These are phyloP conservation scores for Toxotes jaculatrix DNA, from an alignment of 2,113 vertebrate species.

Conservation along the genomic window DNA sequence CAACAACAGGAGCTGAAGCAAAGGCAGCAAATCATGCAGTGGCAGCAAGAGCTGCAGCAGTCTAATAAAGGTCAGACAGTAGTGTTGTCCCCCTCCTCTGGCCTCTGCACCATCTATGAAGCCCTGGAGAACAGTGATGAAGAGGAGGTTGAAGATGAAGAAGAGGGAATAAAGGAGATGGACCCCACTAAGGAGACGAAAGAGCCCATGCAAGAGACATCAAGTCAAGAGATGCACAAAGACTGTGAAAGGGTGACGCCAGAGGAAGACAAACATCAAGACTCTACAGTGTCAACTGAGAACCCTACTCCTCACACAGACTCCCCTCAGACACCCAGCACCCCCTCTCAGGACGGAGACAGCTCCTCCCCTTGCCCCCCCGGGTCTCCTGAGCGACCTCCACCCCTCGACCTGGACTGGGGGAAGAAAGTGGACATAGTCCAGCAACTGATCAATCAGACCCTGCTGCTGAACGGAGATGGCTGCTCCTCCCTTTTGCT, in stretches of 20 bases:
- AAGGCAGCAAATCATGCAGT: conserved; percentile 80
- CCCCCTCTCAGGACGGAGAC: conserved; percentile 39
- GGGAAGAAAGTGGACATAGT: conserved; percentile 87
- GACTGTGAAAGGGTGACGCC: not conserved
- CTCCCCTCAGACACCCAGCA: conserved; percentile 23
- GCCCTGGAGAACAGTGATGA: conserved; percentile 79
- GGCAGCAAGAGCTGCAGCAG: conserved; percentile 79
- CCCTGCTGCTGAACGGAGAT: conserved; percentile 85
- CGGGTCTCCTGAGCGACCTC: conserved; percentile 63
- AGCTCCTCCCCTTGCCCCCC: conserved; percentile 23
- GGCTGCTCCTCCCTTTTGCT: conserved; percentile 77
- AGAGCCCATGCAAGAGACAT: not conserved
- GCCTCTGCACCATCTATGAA: conserved; percentile 85
- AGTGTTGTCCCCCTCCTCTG: conserved; percentile 77
- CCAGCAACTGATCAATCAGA: conserved; percentile 92
- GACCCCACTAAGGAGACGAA: not conserved
- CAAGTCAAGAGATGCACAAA: not conserved
- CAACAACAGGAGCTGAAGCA: conserved; percentile 80
- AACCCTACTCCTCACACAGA: conserved; percentile 23
- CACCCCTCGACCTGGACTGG: conserved; percentile 83
- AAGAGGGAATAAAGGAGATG: conserved; percentile 24
- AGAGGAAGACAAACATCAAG: not conserved
- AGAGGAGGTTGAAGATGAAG: conserved; percentile 65
- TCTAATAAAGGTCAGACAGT: conserved; percentile 48
- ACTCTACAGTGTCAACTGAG: conserved; percentile 3